Conservation (phyloP, 2,888 invertebrate genomes). For the Hyppa rectilinea region DNA sequence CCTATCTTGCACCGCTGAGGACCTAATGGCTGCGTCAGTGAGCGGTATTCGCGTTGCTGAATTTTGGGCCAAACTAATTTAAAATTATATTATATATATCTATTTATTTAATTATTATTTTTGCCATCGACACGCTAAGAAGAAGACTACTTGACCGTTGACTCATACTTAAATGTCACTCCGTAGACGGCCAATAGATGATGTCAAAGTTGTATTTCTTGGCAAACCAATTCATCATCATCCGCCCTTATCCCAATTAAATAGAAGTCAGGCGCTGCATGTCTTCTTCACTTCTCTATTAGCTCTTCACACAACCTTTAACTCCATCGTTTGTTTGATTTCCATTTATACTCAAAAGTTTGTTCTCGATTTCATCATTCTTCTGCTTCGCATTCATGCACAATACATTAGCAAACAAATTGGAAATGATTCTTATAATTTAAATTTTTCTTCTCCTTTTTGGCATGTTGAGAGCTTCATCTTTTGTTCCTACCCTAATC, state of each 20-base stretch:
- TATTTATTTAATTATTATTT: no score
- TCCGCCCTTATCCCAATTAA: background rate
- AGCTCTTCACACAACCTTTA: background rate
- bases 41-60: no score
- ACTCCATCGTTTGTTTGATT: background rate
- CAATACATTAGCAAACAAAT: background rate
- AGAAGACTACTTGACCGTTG: constrained; percentile 28
- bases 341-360: background rate
- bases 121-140: no score
- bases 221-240: background rate
- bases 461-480: background rate
- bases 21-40: no score
- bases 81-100: no score
- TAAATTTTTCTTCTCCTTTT: no score
- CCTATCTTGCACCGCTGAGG: no score
- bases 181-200: background rate
- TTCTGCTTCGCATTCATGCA: background rate
- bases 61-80: no score
- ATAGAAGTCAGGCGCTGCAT: background rate
- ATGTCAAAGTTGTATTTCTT: background rate
- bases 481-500: no score
- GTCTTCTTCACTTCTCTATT: background rate
- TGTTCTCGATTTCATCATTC: background rate
- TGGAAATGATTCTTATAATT: background rate
- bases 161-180: constrained; percentile 28